Percentiles rank a stretch among this genome's conserved stretches.
Evolutionary conservation across 2,797 vertebrate genomes (phyloP).

Genomic region (Gallinago stenura): DNA sequence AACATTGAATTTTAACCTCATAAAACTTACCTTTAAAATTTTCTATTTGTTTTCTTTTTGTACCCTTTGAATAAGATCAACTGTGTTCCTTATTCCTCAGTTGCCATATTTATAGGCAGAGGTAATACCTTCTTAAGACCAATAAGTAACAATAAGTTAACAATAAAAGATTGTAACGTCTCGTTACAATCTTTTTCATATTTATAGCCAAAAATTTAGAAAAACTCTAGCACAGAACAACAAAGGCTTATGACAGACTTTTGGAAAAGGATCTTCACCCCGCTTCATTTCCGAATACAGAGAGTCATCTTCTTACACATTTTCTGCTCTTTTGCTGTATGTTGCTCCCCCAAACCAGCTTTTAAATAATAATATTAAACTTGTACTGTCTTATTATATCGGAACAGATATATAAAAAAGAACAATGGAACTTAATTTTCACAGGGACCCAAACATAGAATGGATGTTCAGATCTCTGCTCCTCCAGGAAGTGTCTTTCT

Average conservation of each 20-base stretch:
- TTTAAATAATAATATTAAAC: neutral
- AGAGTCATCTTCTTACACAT: neutral
- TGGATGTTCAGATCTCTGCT: neutral
- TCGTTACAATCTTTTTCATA: neutral
- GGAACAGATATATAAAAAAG: neutral
- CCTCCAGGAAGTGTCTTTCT: neutral
- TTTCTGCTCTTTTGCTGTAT: neutral
- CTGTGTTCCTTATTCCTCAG: neutral
- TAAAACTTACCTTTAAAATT: neutral
- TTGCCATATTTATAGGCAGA: neutral
- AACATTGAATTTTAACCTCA: neutral
- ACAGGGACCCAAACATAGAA: neutral
- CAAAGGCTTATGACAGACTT: neutral
- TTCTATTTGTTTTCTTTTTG: neutral
- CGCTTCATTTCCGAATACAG: neutral
- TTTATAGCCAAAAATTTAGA: neutral
- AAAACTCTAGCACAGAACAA: neutral
- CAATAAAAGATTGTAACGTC: too few species aligned
- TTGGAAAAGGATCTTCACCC: neutral
- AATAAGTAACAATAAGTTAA: too few species aligned
- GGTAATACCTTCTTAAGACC: neutral
- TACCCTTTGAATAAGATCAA: neutral
- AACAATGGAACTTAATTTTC: neutral
- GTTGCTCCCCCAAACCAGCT: rapidly evolving
- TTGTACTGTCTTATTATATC: neutral